phyloP scores from a whole-genome alignment of 2,888 invertebrate species.

The Anticlea derivata region DNA sequence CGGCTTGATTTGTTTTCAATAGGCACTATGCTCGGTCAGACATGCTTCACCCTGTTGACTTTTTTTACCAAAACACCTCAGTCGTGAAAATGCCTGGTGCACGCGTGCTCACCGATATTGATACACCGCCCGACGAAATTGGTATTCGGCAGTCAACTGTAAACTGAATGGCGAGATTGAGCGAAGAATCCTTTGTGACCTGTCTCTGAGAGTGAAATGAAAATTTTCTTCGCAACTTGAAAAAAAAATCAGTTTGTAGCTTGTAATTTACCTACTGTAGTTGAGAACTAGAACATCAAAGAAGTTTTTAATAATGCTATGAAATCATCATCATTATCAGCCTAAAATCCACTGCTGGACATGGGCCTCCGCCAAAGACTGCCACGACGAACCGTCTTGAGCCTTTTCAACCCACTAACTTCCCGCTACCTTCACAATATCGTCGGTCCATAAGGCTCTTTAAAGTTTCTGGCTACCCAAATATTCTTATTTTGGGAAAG shows the following conservation, averaged over 20 bases:
- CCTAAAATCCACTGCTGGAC: too few relatives aligned
- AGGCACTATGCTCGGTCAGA: conserved; percentile 2
- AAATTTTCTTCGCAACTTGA: not conserved
- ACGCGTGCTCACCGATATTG: conserved; percentile 12
- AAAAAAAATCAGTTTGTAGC: not conserved
- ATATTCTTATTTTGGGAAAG: too few relatives aligned
- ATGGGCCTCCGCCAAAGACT: too few relatives aligned
- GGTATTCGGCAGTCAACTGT: conserved; percentile 25
- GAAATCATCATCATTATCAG: too few relatives aligned
- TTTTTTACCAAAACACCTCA: conserved; percentile 13
- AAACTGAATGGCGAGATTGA: conserved; percentile 18
- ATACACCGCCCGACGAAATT: conserved; percentile 22
- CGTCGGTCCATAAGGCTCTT: too few relatives aligned
- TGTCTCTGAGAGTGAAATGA: conserved; percentile 10
- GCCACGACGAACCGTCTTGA: too few relatives aligned
- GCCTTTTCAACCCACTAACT: too few relatives aligned
- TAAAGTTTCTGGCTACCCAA: too few relatives aligned
- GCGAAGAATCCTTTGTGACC: conserved; percentile 18
- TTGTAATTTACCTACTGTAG: too few relatives aligned
- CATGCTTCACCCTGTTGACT: not conserved
- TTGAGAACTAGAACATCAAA: too few relatives aligned
- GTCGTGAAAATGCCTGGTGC: conserved; percentile 17
- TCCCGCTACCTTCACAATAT: too few relatives aligned
- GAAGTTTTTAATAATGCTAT: too few relatives aligned
- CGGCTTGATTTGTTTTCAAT: not conserved